Evolutionary conservation across 2,888 invertebrate genomes (phyloP).

Genomic region (Ceraclea dissimilis): DNA sequence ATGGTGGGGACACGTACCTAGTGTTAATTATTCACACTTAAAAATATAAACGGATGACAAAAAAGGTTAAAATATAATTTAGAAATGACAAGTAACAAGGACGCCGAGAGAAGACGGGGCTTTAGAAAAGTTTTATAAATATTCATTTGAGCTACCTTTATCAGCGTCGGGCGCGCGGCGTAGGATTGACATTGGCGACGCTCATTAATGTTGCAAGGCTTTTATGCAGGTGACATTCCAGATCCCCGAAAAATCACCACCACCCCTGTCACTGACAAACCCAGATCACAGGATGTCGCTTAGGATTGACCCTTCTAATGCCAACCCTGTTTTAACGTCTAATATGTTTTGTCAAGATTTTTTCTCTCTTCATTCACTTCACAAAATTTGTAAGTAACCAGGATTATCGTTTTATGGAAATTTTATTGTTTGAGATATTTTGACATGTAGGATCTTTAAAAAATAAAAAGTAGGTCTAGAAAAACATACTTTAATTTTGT

Average conservation of each 20-base stretch:
- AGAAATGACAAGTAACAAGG: not conserved
- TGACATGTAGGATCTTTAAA: no score
- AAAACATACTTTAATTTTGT: no score
- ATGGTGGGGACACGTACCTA: no score
- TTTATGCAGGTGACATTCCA: constrained; percentile 9
- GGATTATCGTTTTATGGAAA: no score
- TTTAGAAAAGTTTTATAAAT: constrained; percentile 9
- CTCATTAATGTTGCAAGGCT: constrained; percentile 16
- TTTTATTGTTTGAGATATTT: no score
- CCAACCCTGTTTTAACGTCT: not conserved
- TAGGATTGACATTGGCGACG: not conserved
- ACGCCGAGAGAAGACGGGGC: not conserved
- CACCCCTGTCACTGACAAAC: not conserved
- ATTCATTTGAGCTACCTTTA: constrained; percentile 18
- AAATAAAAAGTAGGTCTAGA: no score
- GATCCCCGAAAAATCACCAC: constrained; percentile 9
- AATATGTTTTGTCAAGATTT: no score
- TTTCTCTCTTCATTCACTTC: no score
- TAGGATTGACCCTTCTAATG: not conserved
- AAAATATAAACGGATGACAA: no score
- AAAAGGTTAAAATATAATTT: not conserved
- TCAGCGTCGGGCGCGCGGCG: constrained; percentile 6
- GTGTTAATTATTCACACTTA: no score
- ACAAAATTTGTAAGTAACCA: no score
- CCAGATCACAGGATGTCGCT: not conserved